Evolutionary conservation across 2,888 invertebrate genomes (phyloP), one percentile per base, ranked within the genome.

Genomic region (Oeneis ivallda): DNA sequence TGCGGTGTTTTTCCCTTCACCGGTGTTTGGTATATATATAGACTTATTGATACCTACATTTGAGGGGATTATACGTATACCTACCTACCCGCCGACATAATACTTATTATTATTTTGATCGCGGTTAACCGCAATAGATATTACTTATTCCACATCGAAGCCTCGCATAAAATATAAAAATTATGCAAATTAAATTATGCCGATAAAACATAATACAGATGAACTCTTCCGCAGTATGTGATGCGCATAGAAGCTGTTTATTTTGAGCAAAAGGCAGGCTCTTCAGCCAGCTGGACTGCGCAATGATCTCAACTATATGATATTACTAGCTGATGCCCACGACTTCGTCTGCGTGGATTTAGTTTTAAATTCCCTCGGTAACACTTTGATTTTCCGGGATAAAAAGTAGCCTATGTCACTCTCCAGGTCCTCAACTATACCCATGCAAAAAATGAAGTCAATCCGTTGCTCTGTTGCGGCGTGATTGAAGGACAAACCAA

Each of bases 1-100:
- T 13, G 56, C 41, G 6, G 56, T 56, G 19, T 39, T 56, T 56
- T 56, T 56, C 56, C 56, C 39, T 19, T 41, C 39, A 11, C 17
- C 0, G 8, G 10, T 7, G 15, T 17, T 17, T 19, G 7, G 10
- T 41, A 56, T 0, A 53, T 15, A 53, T 3, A n/a, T 1, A 37
- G 1, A 52, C 34, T 1, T 7, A n/a, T 8, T 5, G 37, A n/a
- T 41, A 41, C 0, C 2, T 4, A 13, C 0, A 15, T 7, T 47
- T 15, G 5, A 6, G n/a, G 9, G 17, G 8, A 7, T 8, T 45
- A 17, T 17, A 37, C 34, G 6, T n/a, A n/a, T n/a, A n/a, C n/a
- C n/a, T n/a, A n/a, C n/a, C n/a, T 8, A 2, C 26, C 26, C 26
- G 7, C 15, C 17, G 6, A 6, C 15, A 19, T 26, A 26, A 26